Percentiles rank a stretch among this genome's conserved stretches.
These are phyloP conservation scores for Sciurus carolinensis DNA, from an alignment of 2,797 vertebrate genomes.

Conservation along the genomic window DNA sequence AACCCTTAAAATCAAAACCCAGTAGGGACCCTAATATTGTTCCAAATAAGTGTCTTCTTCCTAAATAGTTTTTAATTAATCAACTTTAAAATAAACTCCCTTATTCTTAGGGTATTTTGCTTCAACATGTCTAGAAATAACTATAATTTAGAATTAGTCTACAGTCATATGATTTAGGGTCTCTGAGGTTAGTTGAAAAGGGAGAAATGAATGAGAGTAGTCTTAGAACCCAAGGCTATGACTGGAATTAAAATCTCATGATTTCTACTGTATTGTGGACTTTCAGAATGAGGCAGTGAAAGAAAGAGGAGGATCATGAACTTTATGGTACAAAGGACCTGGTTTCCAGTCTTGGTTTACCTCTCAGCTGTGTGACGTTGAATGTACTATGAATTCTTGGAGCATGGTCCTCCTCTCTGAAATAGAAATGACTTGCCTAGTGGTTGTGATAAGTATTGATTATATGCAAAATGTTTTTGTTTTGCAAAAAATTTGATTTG, in stretches of 20 bases:
- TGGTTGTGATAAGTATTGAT: not conserved
- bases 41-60: conserved; percentile 68
- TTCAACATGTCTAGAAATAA: conserved; percentile 50
- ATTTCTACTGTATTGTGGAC: not conserved
- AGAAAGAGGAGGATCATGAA: not conserved
- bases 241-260: not conserved
- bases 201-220: not conserved
- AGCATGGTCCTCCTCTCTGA: not conserved
- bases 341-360: not conserved
- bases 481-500: not conserved
- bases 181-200: conserved; percentile 41
- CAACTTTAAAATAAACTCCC: conserved; percentile 25
- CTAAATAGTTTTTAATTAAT: conserved; percentile 70
- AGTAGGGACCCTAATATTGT: conserved; percentile 61
- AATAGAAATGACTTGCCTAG: not conserved
- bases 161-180: not conserved
- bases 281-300: not conserved
- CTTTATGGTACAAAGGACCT: not conserved
- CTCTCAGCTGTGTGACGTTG: not conserved
- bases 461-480: not conserved
- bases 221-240: not conserved
- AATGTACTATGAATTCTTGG: not conserved
- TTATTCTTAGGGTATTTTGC: conserved; percentile 33
- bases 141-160: conserved; percentile 45
- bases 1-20: conserved; percentile 79